Percentiles rank a stretch among this genome's conserved stretches.
phyloP scores from a whole-genome alignment of 2,888 invertebrate species.

The Sepiola atlantica region DNA sequence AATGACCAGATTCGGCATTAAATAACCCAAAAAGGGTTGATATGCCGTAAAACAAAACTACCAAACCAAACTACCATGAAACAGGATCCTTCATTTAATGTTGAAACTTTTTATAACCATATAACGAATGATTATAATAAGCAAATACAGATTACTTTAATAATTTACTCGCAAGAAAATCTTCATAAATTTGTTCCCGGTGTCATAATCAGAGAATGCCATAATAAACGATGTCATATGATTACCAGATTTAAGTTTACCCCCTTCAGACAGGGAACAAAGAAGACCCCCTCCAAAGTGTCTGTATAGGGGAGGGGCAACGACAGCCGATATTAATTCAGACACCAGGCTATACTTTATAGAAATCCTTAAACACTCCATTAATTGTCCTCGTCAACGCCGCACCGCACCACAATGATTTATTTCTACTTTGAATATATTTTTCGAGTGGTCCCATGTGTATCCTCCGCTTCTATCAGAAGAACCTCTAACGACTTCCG shows the following conservation, averaged over 20 bases:
- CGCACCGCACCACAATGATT: neutral
- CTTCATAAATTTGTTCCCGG: too few species aligned
- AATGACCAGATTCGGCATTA: too few species aligned
- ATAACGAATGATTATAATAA: too few species aligned
- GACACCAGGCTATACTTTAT: neutral
- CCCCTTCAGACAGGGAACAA: neutral
- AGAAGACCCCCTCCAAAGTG: neutral
- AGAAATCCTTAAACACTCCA: neutral
- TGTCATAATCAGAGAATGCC: neutral
- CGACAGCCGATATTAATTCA: conserved; percentile 2
- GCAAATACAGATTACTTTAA: too few species aligned
- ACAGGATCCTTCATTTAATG: too few species aligned
- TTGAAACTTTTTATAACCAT: too few species aligned
- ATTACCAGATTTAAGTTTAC: neutral
- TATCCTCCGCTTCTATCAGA: neutral
- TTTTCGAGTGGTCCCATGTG: neutral
- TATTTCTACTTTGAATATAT: neutral
- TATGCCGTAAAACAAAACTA: too few species aligned
- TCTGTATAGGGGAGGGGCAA: too few species aligned
- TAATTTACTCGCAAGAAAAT: too few species aligned
- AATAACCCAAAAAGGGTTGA: too few species aligned
- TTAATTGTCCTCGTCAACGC: neutral
- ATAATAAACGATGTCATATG: neutral
- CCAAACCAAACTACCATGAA: too few species aligned
- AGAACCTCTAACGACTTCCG: neutral